Evolutionary conservation across 2,797 vertebrate genomes (phyloP), one percentile per base, ranked within the genome.

Genomic region (Linurgus olivaceus): DNA sequence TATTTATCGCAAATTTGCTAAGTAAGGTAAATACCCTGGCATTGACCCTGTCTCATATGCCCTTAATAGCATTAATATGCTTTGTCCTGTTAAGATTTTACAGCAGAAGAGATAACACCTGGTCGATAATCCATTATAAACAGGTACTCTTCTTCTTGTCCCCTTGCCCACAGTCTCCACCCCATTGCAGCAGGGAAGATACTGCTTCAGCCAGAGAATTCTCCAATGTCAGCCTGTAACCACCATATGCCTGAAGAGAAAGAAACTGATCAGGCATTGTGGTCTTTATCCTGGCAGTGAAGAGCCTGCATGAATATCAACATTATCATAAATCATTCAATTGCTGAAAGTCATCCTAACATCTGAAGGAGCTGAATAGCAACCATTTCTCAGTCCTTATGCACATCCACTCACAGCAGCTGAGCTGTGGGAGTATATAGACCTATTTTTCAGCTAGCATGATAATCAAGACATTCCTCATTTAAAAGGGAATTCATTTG

Each of bases 1-100:
- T 38, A 74, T 81, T 92, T 78, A 90, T 86, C 74, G 52, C 37
- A 58, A 76, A 76, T 84, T 94, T 75, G 67, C 37, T 88, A 85
- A 92, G 76, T 62, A 55, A 93, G 83, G 80, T 96, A 88, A 93
- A 94, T 90, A 73, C 14, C 29, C 63, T 88, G 77, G 55, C 74
- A 93, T 17, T 92, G 83, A 93, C 95, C 86, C 83, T 84, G 44
- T 59, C 51, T 94, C 0, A 0, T n/a, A 26, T 33, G 37, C 37
- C 74, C 68, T 84, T 55, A 89, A 35, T 63, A 85, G 62, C 26
- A 52, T 70, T 66, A 55, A 38, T 7, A 15, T 9, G 71, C 63
- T 93, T 93, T 67, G 48, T 88, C 74, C 55, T 26, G 7, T 75
- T 86, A 73, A 73, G 86, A 55, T 88, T 96, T 90, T 93, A 90